phyloP scores from a whole-genome alignment of 2,797 vertebrate species.

The Pseudochromis fuscus region DNA sequence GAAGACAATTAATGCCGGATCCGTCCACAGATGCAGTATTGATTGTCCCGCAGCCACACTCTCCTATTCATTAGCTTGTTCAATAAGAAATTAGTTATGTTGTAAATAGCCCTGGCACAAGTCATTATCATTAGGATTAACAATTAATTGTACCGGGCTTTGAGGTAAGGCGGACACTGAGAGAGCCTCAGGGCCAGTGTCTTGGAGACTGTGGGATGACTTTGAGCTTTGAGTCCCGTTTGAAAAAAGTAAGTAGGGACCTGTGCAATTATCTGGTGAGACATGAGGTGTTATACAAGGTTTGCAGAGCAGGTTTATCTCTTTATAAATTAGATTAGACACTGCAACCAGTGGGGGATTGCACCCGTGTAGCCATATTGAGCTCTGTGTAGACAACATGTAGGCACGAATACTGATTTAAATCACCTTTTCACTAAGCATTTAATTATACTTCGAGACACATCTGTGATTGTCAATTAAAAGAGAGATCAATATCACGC shows the following conservation, averaged over 20 bases:
- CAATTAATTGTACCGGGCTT: conserved; percentile 68
- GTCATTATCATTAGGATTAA: conserved; percentile 74
- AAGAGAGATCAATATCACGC: conserved; percentile 50
- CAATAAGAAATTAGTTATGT: conserved; percentile 75
- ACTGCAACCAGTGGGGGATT: conserved; percentile 36
- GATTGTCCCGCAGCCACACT: conserved; percentile 66
- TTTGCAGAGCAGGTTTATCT: conserved; percentile 59
- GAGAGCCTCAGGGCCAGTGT: conserved; percentile 29
- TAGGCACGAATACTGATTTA: conserved; percentile 50
- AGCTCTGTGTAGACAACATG: conserved; percentile 24
- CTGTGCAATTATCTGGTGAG: conserved; percentile 60
- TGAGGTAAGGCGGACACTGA: conserved; percentile 57
- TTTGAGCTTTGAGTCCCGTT: conserved; percentile 62
- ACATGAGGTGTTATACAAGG: conserved; percentile 50
- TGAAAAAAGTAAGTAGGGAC: conserved; percentile 37
- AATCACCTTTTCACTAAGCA: conserved; percentile 43
- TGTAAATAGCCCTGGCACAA: conserved; percentile 58
- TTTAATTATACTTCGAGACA: conserved; percentile 52
- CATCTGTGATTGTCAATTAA: conserved; percentile 57
- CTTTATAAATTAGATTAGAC: conserved; percentile 67
- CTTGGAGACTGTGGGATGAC: conserved; percentile 43
- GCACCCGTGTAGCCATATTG: conserved; percentile 13
- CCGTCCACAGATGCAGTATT: conserved; percentile 61
- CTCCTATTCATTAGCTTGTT: conserved; percentile 73
- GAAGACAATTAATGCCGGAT: conserved; percentile 65